Evolutionary conservation across 1,140 invertebrate species (phyloP).

Genomic region (Dendroctonus valens): DNA sequence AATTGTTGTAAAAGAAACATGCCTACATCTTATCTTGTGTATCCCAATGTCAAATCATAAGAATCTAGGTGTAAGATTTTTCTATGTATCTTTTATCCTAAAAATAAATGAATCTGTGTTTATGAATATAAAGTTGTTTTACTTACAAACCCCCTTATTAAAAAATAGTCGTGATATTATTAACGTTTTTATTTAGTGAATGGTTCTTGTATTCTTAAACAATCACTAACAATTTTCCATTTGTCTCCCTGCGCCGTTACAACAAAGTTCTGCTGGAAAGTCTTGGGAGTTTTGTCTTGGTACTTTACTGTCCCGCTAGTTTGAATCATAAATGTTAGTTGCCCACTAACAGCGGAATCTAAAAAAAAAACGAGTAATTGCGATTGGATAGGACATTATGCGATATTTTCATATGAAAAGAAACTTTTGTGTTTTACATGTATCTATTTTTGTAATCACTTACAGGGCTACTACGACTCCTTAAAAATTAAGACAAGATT

Average conservation of each 20-base stretch:
- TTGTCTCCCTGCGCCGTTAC: slow-evolving; percentile 79
- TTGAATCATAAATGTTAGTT: slow-evolving; percentile 72
- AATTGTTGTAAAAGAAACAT: neutral
- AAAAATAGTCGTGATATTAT: slow-evolving; percentile 5
- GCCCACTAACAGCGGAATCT: slow-evolving; percentile 59
- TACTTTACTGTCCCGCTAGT: slow-evolving; percentile 72
- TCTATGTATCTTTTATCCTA: slow-evolving; percentile 23
- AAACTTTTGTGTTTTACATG: too few relatives aligned
- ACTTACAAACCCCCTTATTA: slow-evolving; percentile 1
- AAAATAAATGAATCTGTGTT: slow-evolving; percentile 16
- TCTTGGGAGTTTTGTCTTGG: slow-evolving; percentile 59
- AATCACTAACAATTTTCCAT: slow-evolving; percentile 87
- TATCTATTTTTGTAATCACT: too few relatives aligned
- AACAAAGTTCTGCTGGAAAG: slow-evolving; percentile 79
- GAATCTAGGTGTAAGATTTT: slow-evolving; percentile 7
- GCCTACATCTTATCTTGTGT: neutral
- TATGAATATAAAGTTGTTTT: slow-evolving; percentile 1
- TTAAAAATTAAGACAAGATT: too few relatives aligned
- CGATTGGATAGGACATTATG: too few relatives aligned
- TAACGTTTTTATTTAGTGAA: slow-evolving; percentile 32
- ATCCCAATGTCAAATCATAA: neutral
- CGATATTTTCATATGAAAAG: too few relatives aligned
- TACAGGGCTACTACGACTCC: too few relatives aligned
- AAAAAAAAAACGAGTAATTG: slow-evolving; percentile 22
- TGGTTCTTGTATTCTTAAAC: slow-evolving; percentile 69